phyloP scores from a whole-genome alignment of 2,797 vertebrate genomes.

The Morelia viridis region DNA sequence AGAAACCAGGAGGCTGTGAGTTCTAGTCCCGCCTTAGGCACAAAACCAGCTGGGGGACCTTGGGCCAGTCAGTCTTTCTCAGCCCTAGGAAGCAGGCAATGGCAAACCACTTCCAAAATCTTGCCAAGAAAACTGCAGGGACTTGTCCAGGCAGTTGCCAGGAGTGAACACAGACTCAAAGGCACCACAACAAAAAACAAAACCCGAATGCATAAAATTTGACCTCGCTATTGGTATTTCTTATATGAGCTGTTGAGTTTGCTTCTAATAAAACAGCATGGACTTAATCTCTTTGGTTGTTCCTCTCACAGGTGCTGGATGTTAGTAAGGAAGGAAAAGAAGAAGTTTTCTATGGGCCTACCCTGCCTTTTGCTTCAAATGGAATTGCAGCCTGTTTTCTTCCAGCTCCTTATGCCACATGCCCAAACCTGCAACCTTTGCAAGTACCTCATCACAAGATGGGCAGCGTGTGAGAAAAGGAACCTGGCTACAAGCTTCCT shows the following conservation, averaged over 20 bases:
- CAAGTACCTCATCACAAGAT: conserved; percentile 97
- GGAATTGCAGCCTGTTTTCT: conserved; percentile 94
- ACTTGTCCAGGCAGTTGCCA: not conserved
- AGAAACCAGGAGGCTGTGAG: not conserved
- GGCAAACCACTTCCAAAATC: not conserved
- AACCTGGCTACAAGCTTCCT: not conserved
- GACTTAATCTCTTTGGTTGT: not conserved
- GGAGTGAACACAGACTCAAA: not conserved
- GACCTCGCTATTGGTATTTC: not conserved
- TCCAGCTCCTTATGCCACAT: conserved; percentile 91
- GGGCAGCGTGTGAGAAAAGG: conserved; percentile 77
- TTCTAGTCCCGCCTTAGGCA: not conserved
- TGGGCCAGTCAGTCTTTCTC: not conserved
- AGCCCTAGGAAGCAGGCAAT: not conserved
- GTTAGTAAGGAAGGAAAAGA: conserved; percentile 93
- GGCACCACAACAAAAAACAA: not conserved
- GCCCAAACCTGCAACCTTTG: conserved; percentile 92
- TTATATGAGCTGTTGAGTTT: not conserved
- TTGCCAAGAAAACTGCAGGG: not conserved
- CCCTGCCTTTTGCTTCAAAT: conserved; percentile 93
- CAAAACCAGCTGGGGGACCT: not conserved
- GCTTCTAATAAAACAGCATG: not conserved
- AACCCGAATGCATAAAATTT: not conserved
- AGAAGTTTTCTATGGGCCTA: conserved; percentile 96
- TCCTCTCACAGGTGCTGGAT: conserved; percentile 84